These are phyloP conservation scores for Drosophila littoralis DNA, from an alignment of 1,140 invertebrate genomes.

Conservation along the genomic window DNA sequence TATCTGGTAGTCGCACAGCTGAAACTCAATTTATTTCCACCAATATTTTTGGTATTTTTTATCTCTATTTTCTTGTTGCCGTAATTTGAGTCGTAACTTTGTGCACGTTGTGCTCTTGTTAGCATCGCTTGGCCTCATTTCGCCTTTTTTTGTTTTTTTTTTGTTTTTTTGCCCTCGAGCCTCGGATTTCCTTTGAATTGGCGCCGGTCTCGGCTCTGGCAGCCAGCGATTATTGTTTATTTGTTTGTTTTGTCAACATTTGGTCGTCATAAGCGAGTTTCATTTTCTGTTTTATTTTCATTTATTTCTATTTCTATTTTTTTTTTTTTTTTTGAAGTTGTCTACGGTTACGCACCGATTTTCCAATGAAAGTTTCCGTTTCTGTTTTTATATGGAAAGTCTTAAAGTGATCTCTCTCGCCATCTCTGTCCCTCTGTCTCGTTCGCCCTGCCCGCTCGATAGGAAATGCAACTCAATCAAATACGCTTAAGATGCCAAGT, in stretches of 20 bases:
- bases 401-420: no score
- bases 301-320: constrained; percentile 7
- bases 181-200: constrained; percentile 48
- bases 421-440: no score
- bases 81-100: constrained; percentile 72
- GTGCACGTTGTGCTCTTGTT: constrained; percentile 22
- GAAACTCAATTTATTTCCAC: neutral
- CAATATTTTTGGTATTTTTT: constrained; percentile 1
- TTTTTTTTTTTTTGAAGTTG: constrained; percentile 57
- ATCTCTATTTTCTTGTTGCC: constrained; percentile 16
- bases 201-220: constrained; percentile 45
- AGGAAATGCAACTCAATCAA: constrained; percentile 78
- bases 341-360: constrained; percentile 62
- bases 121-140: constrained; percentile 34
- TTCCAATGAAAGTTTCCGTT: constrained; percentile 69
- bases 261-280: constrained; percentile 40
- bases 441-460: constrained; percentile 1
- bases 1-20: neutral
- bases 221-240: constrained; percentile 56
- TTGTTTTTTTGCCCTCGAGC: constrained; percentile 19
- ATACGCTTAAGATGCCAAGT: constrained; percentile 33
- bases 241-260: constrained; percentile 82
- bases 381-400: constrained; percentile 43
- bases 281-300: constrained; percentile 27
- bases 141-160: constrained; percentile 1